Base-by-base conservation (phyloP, 2,888 invertebrate genomes). In the Empis livida region DNA sequence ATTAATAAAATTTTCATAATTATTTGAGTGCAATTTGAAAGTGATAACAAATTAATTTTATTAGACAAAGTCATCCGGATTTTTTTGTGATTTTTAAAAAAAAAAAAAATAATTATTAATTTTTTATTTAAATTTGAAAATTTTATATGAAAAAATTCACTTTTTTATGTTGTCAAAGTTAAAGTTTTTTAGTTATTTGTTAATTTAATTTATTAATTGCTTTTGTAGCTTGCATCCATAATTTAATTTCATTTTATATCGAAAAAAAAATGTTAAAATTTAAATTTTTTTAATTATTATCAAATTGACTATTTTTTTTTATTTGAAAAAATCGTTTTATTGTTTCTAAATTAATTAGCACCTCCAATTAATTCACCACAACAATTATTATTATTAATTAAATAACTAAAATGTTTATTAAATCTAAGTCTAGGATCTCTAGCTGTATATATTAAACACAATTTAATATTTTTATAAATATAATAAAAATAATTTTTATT, bases 341-440 rank as follows among this genome's bases (percentile, higher is more conserved):
- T 39, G 17, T 8, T 38, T 53, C 41, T 42, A 48, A 11, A 41
- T 38, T 15, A 10, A 10, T 38, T 16, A 49, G 40, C 44, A 45
- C 44, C 50, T 49, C 51, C 44, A 40, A 42, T 52, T 45, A 49
- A 53, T 51, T 55, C 51, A 53, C 49, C 49, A 52, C 43, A 51
- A 50, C 45, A 48, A 48, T 23, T 20, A 45, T 40, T 44, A 42
- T 41, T 43, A 35, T 27, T 49, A 43, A 43, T 52, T 11, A 17
- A 17, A 39, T 39, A 39, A 17, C 10, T 39, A 17, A 11, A 17
- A 37, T 15, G 47, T 39, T 48, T 49, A 48, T 47, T 51, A 48
- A 39, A 39, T 62, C 67, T 66, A 61, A 68, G 61, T 53, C 64
- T 62, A 51, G 69, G 68, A 63, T 68, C 68, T 54, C 69, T 63